Conservation (phyloP, 1,140 invertebrate genomes). For the Ridgeia piscesae region DNA sequence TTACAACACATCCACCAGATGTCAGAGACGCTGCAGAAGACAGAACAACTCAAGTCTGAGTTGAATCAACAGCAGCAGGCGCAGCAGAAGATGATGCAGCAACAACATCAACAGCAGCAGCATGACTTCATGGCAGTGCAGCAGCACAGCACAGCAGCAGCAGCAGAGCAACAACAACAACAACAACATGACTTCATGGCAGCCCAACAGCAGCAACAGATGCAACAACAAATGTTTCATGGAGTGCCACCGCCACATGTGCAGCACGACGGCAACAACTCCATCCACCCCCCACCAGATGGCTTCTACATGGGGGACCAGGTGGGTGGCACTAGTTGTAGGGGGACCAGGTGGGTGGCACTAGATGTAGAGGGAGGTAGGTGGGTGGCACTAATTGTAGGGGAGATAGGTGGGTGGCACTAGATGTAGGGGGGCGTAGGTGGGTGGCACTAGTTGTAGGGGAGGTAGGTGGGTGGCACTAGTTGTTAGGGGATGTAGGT, state of each 20-base stretch:
- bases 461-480: no score
- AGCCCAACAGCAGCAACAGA: constrained; percentile 52
- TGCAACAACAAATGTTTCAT: constrained; percentile 67
- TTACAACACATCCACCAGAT: constrained; percentile 67
- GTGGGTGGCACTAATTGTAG: no score
- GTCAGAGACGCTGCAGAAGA: constrained; percentile 64
- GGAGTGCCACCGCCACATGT: constrained; percentile 42
- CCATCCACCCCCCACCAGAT: constrained; percentile 35
- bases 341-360: no score
- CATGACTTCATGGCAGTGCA: not conserved
- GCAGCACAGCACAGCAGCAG: not conserved
- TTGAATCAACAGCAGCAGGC: constrained; percentile 39
- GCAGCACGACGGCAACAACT: constrained; percentile 20
- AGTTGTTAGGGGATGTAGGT: no score
- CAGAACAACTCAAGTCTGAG: constrained; percentile 48
- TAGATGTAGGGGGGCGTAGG: no score
- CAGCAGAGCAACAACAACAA: constrained; percentile 53
- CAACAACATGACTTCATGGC: not conserved
- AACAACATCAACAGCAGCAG: constrained; percentile 57
- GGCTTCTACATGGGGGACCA: constrained; percentile 29
- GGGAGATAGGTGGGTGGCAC: no score
- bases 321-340: constrained; percentile 26
- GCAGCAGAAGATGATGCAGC: constrained; percentile 57
- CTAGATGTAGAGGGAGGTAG: no score
- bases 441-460: no score